These are phyloP conservation scores for Tiliacea aurago DNA, from an alignment of 2,888 invertebrate genomes.

Conservation along the genomic window DNA sequence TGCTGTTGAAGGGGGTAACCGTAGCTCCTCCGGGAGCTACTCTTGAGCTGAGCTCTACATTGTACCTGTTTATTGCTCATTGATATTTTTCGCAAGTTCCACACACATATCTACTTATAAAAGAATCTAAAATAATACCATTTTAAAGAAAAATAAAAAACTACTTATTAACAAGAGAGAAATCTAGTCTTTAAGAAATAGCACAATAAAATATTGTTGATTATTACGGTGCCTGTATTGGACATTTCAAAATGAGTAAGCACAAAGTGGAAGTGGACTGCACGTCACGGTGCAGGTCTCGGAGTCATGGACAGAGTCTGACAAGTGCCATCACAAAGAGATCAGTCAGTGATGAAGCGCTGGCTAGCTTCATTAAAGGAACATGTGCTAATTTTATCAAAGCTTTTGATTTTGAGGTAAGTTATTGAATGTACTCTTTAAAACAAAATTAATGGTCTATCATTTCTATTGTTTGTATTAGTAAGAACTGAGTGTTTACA, in stretches of 20 bases:
- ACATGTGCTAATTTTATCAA: slow-evolving; percentile 91
- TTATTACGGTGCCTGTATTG: slow-evolving; percentile 4
- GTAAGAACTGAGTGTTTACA: background rate
- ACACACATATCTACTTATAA: slow-evolving; percentile 64
- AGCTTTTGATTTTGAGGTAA: slow-evolving; percentile 91
- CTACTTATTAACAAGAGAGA: slow-evolving; percentile 40
- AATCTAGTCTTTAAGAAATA: slow-evolving; percentile 53
- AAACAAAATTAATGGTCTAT: background rate
- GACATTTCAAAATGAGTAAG: slow-evolving; percentile 81
- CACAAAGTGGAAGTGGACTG: slow-evolving; percentile 88
- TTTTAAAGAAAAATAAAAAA: background rate
- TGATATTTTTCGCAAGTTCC: slow-evolving; percentile 43
- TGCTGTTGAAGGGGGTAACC: slow-evolving; percentile 72
- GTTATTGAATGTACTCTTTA: slow-evolving; percentile 37
- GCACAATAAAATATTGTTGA: slow-evolving; percentile 30
- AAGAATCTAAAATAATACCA: background rate
- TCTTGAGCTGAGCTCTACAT: slow-evolving; percentile 68
- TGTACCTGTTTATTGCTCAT: slow-evolving; percentile 73
- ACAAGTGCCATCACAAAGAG: slow-evolving; percentile 92
- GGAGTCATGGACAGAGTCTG: slow-evolving; percentile 90
- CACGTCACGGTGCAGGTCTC: slow-evolving; percentile 90
- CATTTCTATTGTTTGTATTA: background rate
- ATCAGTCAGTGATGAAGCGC: slow-evolving; percentile 89
- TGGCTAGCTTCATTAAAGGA: slow-evolving; percentile 90
- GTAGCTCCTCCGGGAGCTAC: slow-evolving; percentile 84